A percentile compares a stretch with the other conserved stretches of the same genome.
These are phyloP conservation scores for Pardosa pseudoannulata DNA, from an alignment of 2,888 invertebrate genomes.

Conservation along the genomic window DNA sequence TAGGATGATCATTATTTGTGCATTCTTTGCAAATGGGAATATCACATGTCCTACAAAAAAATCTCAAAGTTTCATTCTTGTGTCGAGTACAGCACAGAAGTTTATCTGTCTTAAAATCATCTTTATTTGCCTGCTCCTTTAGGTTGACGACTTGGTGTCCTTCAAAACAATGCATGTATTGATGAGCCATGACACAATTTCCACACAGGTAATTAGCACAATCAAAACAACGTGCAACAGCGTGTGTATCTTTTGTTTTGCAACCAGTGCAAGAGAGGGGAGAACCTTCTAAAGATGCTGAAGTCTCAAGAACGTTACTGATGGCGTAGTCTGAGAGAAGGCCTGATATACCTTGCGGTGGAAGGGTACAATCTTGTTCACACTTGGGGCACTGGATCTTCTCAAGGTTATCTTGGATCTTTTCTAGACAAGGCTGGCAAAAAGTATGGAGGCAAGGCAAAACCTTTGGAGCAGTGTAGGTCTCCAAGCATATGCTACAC, in stretches of 20 bases:
- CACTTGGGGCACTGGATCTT: slow-evolving; percentile 87
- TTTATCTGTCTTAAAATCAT: slow-evolving; percentile 67
- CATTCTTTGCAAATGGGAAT: slow-evolving; percentile 97
- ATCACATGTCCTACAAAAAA: slow-evolving; percentile 95
- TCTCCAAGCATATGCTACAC: slow-evolving; percentile 70
- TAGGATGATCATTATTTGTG: slow-evolving; percentile 90
- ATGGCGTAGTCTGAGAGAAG: slow-evolving; percentile 84
- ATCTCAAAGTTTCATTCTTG: slow-evolving; percentile 92
- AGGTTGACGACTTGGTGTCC: slow-evolving; percentile 90
- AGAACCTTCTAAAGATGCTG: slow-evolving; percentile 75
- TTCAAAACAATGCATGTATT: slow-evolving; percentile 99
- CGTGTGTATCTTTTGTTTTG: slow-evolving; percentile 95
- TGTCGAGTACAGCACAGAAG: slow-evolving; percentile 90
- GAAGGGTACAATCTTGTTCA: slow-evolving; percentile 77
- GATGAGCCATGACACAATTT: slow-evolving; percentile 95
- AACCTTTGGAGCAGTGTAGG: slow-evolving; percentile 69
- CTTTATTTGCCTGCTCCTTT: slow-evolving; percentile 75
- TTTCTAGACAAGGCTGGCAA: slow-evolving; percentile 89
- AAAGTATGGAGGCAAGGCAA: slow-evolving; percentile 84
- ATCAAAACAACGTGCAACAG: slow-evolving; percentile 96
- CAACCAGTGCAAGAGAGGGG: slow-evolving; percentile 91
- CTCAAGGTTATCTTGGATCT: slow-evolving; percentile 83
- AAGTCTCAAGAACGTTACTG: slow-evolving; percentile 79
- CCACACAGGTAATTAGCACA: slow-evolving; percentile 97
- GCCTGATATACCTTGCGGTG: slow-evolving; percentile 82